phyloP scores from a whole-genome alignment of 37 sponge, comb jelly and placozoan species.

The Cliona cf. orientalis region DNA sequence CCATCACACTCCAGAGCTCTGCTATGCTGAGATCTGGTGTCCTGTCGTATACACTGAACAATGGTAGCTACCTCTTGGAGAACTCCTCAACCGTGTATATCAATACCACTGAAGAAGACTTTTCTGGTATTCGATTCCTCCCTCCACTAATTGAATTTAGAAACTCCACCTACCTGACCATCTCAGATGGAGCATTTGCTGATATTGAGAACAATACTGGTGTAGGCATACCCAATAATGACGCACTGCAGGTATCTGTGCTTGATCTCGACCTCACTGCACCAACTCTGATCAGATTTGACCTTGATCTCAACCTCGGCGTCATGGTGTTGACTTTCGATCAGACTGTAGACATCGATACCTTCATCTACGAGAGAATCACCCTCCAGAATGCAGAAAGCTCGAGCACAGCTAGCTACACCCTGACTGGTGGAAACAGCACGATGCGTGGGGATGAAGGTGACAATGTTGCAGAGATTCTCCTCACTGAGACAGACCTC shows the following conservation, averaged over 20 bases:
- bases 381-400: conserved; percentile 57
- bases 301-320: conserved; percentile 75
- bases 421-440: conserved; percentile 54
- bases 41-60: conserved; percentile 61
- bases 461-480: conserved; percentile 18
- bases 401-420: conserved; percentile 27
- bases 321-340: conserved; percentile 69
- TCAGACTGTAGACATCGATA: conserved; percentile 59
- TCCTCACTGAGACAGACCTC: conserved; percentile 57
- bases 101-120: conserved; percentile 73
- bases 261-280: conserved; percentile 46
- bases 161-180: conserved; percentile 74
- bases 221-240: conserved; percentile 27
- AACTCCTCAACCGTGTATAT: conserved; percentile 50
- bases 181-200: conserved; percentile 48
- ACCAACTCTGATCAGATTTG: conserved; percentile 57
- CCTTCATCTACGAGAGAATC: conserved; percentile 44
- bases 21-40: background rate
- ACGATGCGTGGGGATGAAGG: conserved; percentile 1
- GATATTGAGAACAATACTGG: conserved; percentile 77
- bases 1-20: conserved; percentile 75
- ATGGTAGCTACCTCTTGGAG: conserved; percentile 30
- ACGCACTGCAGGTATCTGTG: conserved; percentile 56
- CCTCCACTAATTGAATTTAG: conserved; percentile 64
- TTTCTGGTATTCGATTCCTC: conserved; percentile 63